Base-by-base conservation (phyloP, 2,113 vertebrate species). In the Archocentrus centrarchus region DNA sequence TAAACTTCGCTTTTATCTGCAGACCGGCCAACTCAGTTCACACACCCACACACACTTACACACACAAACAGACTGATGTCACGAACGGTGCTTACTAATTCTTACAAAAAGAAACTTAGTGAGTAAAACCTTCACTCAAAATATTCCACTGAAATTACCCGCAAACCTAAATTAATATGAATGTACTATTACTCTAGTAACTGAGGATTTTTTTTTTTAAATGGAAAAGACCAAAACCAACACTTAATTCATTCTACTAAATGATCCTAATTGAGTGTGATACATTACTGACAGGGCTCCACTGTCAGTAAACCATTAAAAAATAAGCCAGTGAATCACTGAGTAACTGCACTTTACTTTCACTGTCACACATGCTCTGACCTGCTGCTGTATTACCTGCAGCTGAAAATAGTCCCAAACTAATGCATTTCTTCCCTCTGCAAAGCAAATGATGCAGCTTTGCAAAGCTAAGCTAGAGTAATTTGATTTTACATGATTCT, bases 31-130 rank as follows among this genome's bases (percentile, higher is more conserved):
- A 81, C 64, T 75, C 17, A 75, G 47, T 53, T 87, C 78, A 2
- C 84, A 88, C 85, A 88, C 85, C 58, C 61, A 81, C 88, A 85
- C 70, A n/a, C 39, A n/a, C 10, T 35, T 3, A 22, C 11, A 32
- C 58, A 53, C 60, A n/a, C 7, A 53, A 32, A 55, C 20, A 73
- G 13, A 37, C 20, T 63, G 37, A 47, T 60, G 20, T 63, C 44
- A 30, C 0, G 0, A 27, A 17, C 47, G 27, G 3, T n/a, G 44
- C 18, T 18, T 53, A 32, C 50, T 18, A 73, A 11, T 73, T 73
- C 27, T 55, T 55, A 35, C 18, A n/a, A 55, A 55, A 35, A 55
- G 27, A 35, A 73, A 53, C 27, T 4, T 44, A 32, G 27, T 73
- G 68, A 73, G 68, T 73, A 73, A 73, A 73, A 73, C 3, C 68